Base-by-base conservation (phyloP, 1,140 invertebrate genomes). In the Eriocheir sinensis region DNA sequence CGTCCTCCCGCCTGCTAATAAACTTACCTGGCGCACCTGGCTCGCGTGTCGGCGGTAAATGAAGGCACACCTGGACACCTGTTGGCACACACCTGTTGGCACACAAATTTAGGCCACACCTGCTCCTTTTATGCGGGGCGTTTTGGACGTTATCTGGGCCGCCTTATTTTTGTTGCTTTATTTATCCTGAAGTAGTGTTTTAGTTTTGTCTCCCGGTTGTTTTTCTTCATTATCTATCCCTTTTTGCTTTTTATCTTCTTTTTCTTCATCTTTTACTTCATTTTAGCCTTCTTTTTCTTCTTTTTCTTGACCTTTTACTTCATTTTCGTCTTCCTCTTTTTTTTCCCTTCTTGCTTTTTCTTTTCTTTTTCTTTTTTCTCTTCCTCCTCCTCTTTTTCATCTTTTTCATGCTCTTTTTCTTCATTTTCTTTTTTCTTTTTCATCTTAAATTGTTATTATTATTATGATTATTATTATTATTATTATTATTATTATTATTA, bases 1-100 rank as follows among this genome's bases (percentile, higher is more conserved):
- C 60, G 21, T 72, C 60, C 60, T 72, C 60, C 60, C n/a, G 60
- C 60, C 60, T 72, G 60, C 60, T 72, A 72, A 72, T 72, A 72
- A 72, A 72, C 60, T 72, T 72, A 72, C 60, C 60, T 72, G 60
- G 60, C 21, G 60, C 60, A 72, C 60, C 60, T 72, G 60, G 21
- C 60, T 72, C 60, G 60, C 60, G 60, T 72, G 60, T 72, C 60
- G 60, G 21, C 60, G 60, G 60, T 27, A 72, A 72, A 72, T 72
- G 60, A 72, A 72, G 21, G 21, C 21, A 72, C 60, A 72, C 60
- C 60, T 72, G 60, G 60, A n/a, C 60, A 72, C 60, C 60, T 72
- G 60, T 72, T 72, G 60, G 27, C 8, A 1, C 48, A 53, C 60
- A 72, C 60, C 60, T 72, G 60, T 72, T 72, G 60, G 60, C 60